A percentile compares a stretch with the other conserved stretches of the same genome.
Evolutionary conservation across 2,797 vertebrate species (phyloP).

Genomic region (Zalophus californianus): DNA sequence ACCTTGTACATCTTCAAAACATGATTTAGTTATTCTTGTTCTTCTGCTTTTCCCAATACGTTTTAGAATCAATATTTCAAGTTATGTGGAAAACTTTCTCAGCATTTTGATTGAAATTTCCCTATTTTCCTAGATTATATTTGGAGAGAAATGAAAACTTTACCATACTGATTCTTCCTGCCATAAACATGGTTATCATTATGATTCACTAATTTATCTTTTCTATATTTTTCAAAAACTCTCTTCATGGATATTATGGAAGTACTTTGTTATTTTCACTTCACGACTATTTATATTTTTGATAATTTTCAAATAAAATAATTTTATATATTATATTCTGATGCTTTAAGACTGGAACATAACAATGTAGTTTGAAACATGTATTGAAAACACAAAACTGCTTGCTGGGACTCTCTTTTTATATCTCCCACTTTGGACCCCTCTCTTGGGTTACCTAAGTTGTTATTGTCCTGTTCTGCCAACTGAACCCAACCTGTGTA

Average conservation of each 20-base stretch:
- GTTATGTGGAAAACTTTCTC: neutral
- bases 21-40: neutral
- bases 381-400: neutral
- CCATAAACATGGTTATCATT: neutral
- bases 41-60: neutral
- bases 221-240: neutral
- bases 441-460: neutral
- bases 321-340: neutral
- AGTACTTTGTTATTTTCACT: neutral
- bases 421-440: neutral
- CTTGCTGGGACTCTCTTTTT: neutral
- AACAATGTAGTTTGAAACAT: neutral
- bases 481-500: neutral
- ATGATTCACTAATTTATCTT: neutral
- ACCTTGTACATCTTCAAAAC: constrained; percentile 11
- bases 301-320: neutral
- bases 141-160: neutral
- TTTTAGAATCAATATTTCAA: neutral
- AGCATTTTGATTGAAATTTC: neutral
- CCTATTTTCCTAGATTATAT: neutral
- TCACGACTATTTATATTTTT: neutral
- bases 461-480: neutral
- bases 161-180: neutral
- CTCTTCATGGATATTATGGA: neutral
- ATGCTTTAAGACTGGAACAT: neutral